Percentiles rank a stretch among this genome's conserved stretches.
phyloP scores from a whole-genome alignment of 2,113 vertebrate species.

The Rhineura floridana region DNA sequence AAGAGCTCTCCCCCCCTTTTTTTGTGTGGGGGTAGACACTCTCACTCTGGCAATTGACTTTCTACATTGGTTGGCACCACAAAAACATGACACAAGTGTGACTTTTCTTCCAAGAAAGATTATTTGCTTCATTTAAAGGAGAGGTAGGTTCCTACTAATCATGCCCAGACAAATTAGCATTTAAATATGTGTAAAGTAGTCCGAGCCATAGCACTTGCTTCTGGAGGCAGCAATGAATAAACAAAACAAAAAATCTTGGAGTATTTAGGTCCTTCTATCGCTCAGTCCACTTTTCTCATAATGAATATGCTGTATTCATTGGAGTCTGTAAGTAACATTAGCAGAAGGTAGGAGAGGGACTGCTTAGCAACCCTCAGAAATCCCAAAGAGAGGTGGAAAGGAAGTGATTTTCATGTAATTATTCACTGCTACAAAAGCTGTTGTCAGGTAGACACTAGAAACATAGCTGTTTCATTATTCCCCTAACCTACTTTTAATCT shows the following conservation, averaged over 20 bases:
- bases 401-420: constrained; percentile 85
- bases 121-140: constrained; percentile 56
- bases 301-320: constrained; percentile 74
- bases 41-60: constrained; percentile 47
- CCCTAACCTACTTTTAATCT: constrained; percentile 82
- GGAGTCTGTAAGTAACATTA: constrained; percentile 73
- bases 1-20: background rate
- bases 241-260: constrained; percentile 39
- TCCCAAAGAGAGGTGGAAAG: constrained; percentile 78
- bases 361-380: constrained; percentile 81
- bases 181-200: constrained; percentile 70
- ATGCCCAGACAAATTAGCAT: constrained; percentile 72
- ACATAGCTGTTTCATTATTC: constrained; percentile 81
- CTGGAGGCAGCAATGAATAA: constrained; percentile 67
- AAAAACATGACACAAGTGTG: constrained; percentile 61
- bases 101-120: constrained; percentile 34
- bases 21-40: background rate
- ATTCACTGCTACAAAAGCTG: constrained; percentile 80
- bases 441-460: constrained; percentile 84
- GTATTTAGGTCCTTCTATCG: constrained; percentile 63
- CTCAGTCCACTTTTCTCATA: constrained; percentile 53
- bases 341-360: constrained; percentile 66
- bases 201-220: constrained; percentile 56
- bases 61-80: constrained; percentile 33
- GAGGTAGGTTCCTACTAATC: constrained; percentile 42